Evolutionary conservation across 1,140 invertebrate species (phyloP).

Genomic region (Arctopsyche grandis): DNA sequence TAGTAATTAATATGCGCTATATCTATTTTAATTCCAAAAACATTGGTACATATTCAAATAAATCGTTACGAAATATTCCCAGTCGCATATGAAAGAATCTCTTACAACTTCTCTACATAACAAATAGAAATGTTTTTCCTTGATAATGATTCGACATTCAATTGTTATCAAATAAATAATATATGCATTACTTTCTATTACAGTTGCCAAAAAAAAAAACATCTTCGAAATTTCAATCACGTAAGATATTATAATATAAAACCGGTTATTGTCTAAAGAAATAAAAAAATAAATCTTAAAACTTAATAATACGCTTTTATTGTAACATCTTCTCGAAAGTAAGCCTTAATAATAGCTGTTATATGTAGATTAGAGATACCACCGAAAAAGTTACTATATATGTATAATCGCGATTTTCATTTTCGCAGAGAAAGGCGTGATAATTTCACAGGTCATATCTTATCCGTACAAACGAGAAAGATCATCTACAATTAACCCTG

Average conservation of each 20-base stretch:
- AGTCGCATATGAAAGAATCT: too few species aligned
- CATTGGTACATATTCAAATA: too few species aligned
- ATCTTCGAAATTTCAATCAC: background rate
- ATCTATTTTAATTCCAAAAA: too few species aligned
- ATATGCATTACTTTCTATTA: background rate
- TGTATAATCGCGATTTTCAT: background rate
- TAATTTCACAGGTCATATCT: background rate
- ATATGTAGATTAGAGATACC: too few species aligned
- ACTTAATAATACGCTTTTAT: too few species aligned
- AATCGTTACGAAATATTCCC: too few species aligned
- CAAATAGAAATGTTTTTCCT: too few species aligned
- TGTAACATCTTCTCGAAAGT: too few species aligned
- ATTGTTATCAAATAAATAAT: slow-evolving; percentile 19
- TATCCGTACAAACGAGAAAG: background rate
- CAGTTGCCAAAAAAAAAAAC: background rate
- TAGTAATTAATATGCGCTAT: too few species aligned
- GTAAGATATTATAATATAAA: background rate
- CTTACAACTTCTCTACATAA: too few species aligned
- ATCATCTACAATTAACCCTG: slow-evolving; percentile 4
- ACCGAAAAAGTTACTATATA: too few species aligned
- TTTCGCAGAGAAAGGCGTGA: background rate
- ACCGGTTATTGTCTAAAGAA: background rate
- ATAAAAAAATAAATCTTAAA: background rate
- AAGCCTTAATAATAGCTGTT: too few species aligned
- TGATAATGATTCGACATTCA: background rate